These are phyloP conservation scores for Heliconius melpomene DNA, from an alignment of 1,140 invertebrate genomes.

Conservation along the genomic window DNA sequence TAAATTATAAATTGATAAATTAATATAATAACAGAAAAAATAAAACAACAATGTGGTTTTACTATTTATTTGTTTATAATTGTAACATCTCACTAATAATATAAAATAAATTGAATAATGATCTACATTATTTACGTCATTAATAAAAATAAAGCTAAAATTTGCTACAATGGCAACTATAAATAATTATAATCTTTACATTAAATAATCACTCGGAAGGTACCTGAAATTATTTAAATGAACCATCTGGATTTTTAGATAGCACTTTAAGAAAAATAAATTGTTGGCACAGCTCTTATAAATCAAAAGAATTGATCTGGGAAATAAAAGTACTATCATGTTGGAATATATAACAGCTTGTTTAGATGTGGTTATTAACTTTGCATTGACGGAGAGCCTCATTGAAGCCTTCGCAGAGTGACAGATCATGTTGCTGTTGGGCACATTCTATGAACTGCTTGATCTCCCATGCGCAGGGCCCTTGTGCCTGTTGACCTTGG, in stretches of 20 bases:
- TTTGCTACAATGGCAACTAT: conserved; percentile 30
- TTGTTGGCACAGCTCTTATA: conserved; percentile 40
- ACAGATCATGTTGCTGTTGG: conserved; percentile 90
- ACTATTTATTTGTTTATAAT: conserved; percentile 35
- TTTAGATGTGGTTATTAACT: conserved; percentile 77
- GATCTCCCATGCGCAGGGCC: conserved; percentile 93
- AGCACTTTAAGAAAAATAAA: conserved; percentile 26
- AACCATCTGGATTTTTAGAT: conserved; percentile 44
- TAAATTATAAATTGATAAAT: not conserved
- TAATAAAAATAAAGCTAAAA: conserved; percentile 36
- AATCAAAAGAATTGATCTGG: conserved; percentile 35
- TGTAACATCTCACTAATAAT: conserved; percentile 30
- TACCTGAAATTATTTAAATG: conserved; percentile 39
- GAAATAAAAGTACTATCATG: conserved; percentile 38
- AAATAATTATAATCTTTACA: conserved; percentile 37
- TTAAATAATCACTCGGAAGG: conserved; percentile 57
- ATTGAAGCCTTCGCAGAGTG: conserved; percentile 95
- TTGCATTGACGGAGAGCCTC: conserved; percentile 96
- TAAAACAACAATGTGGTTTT: conserved; percentile 24
- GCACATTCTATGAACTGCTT: conserved; percentile 95
- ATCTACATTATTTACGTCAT: conserved; percentile 31
- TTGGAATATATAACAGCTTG: conserved; percentile 16
- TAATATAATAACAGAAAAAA: not conserved
- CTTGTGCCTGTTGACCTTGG: conserved; percentile 81
- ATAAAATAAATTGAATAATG: conserved; percentile 30